A percentile compares a stretch with the other conserved stretches of the same genome.
Conservation (phyloP, 2,888 invertebrate species). For the Noctua comes region DNA sequence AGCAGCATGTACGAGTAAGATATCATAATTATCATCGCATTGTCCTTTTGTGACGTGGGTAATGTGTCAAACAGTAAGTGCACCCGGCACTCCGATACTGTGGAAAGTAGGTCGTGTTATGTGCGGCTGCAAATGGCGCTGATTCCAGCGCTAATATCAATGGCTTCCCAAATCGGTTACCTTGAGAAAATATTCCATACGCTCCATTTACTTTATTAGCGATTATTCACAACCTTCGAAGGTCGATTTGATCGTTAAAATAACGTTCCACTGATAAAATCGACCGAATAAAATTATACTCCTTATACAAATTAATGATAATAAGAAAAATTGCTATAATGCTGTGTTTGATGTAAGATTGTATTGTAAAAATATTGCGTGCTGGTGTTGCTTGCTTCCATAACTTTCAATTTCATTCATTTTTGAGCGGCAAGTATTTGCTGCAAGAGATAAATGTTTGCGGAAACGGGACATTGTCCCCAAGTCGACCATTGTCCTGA, state of each 20-base stretch:
- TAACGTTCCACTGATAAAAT: slow-evolving; percentile 45
- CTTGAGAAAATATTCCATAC: slow-evolving; percentile 66
- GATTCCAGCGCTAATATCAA: slow-evolving; percentile 77
- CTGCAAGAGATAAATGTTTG: slow-evolving; percentile 47
- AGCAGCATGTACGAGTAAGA: slow-evolving; percentile 26
- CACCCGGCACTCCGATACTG: slow-evolving; percentile 70
- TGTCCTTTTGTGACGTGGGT: slow-evolving; percentile 50
- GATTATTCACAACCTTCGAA: slow-evolving; percentile 45
- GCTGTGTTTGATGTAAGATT: slow-evolving; percentile 59
- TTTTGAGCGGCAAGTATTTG: slow-evolving; percentile 28
- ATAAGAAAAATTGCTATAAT: slow-evolving; percentile 25
- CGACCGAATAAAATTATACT: slow-evolving; percentile 37
- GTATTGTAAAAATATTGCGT: slow-evolving; percentile 70
- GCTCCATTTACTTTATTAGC: slow-evolving; percentile 60
- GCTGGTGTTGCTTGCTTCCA: slow-evolving; percentile 60
- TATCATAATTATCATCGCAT: slow-evolving; percentile 33
- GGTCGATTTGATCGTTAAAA: slow-evolving; percentile 24
- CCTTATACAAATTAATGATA: slow-evolving; percentile 39
- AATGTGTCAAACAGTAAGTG: slow-evolving; percentile 66
- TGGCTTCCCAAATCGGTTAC: slow-evolving; percentile 72
- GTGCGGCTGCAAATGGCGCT: slow-evolving; percentile 75
- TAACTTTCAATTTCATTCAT: slow-evolving; percentile 67
- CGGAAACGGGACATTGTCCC: slow-evolving; percentile 29
- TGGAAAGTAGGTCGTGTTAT: slow-evolving; percentile 85
- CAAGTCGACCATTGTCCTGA: slow-evolving; percentile 41